Conservation (phyloP, 2,113 vertebrate genomes). For the Pungitius pungitius region DNA sequence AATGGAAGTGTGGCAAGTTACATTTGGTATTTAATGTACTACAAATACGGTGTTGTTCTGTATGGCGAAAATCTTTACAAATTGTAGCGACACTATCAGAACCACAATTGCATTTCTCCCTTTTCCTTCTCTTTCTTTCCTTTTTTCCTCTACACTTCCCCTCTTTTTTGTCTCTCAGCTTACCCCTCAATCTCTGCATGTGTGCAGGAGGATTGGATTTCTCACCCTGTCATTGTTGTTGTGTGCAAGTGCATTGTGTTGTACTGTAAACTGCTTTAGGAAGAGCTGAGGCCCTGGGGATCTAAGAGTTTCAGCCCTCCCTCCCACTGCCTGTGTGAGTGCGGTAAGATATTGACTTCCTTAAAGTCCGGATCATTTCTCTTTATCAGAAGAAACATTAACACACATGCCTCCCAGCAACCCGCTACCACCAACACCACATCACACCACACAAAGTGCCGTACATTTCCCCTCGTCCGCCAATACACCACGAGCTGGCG, state of each 20-base stretch:
- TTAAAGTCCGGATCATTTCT: conserved; percentile 84
- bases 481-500: conserved; percentile 67
- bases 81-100: conserved; percentile 76
- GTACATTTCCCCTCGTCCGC: conserved; percentile 52
- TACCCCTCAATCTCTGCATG: conserved; percentile 18
- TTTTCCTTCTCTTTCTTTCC: conserved; percentile 33
- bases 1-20: conserved; percentile 71
- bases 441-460: conserved; percentile 79
- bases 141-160: background rate
- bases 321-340: conserved; percentile 71
- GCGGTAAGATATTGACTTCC: conserved; percentile 85
- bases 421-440: conserved; percentile 5
- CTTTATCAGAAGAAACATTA: conserved; percentile 86
- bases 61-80: conserved; percentile 60
- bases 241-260: conserved; percentile 67
- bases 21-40: conserved; percentile 79
- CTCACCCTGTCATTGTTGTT: conserved; percentile 62
- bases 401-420: conserved; percentile 45
- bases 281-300: conserved; percentile 85
- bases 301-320: conserved; percentile 86
- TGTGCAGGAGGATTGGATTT: conserved; percentile 67
- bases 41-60: conserved; percentile 3
- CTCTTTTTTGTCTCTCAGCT: conserved; percentile 21
- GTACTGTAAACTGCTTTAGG: conserved; percentile 85
- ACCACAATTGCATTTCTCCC: conserved; percentile 62